Evolutionary conservation across 2,113 vertebrate genomes (phyloP).

Genomic region (Gymnocephalus cernua): DNA sequence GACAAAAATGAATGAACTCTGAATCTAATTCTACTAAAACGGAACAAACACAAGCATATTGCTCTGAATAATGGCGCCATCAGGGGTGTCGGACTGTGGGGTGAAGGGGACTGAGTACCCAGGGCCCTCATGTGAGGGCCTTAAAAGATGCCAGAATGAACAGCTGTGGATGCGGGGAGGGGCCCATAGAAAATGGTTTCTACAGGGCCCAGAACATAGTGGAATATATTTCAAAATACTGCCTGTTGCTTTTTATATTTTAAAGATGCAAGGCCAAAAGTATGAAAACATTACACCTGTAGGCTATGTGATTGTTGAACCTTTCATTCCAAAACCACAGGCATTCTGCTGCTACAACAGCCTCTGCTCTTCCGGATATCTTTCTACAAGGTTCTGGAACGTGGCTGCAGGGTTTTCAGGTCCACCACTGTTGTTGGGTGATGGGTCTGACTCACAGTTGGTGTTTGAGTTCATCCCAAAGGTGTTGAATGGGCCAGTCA

Average conservation of each 20-base stretch:
- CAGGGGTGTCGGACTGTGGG: no score
- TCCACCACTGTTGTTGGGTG: background rate
- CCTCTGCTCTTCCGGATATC: background rate
- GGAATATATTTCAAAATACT: background rate
- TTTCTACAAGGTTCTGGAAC: slow-evolving; percentile 13
- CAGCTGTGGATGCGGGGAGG: no score
- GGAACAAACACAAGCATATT: background rate
- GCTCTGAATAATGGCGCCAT: slow-evolving; percentile 4
- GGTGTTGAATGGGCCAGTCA: background rate
- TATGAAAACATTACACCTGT: background rate
- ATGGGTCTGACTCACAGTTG: background rate
- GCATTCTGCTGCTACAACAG: background rate
- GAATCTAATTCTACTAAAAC: slow-evolving; percentile 6
- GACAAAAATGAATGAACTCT: slow-evolving; percentile 16
- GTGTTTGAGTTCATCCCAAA: background rate
- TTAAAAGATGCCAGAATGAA: no score
- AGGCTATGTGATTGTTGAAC: background rate
- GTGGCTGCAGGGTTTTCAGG: slow-evolving; percentile 18
- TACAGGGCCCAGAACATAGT: background rate
- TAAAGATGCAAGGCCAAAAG: background rate
- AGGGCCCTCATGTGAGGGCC: no score
- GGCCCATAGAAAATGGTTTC: no score
- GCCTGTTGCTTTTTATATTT: background rate
- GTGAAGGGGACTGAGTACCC: no score
- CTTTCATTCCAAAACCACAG: background rate